Percentiles rank a stretch among this genome's conserved stretches.
These are phyloP conservation scores for Pempheris klunzingeri DNA, from an alignment of 2,797 vertebrate genomes.

Conservation along the genomic window DNA sequence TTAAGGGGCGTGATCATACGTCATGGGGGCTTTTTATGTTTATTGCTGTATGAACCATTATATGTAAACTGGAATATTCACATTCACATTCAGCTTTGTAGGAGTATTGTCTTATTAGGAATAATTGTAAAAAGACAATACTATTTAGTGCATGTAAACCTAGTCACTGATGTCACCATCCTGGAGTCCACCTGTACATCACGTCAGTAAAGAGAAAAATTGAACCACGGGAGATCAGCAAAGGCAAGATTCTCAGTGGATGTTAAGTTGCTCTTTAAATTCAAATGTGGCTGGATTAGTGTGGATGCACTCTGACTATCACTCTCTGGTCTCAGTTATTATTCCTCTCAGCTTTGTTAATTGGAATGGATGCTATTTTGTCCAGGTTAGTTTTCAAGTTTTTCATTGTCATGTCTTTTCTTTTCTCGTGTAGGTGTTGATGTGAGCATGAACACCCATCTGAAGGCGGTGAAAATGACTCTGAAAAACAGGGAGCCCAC, in stretches of 20 bases:
- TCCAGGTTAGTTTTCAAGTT: rapidly evolving
- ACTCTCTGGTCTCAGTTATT: neutral
- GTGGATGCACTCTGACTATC: neutral
- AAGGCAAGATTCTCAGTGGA: neutral
- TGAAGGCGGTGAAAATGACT: slow-evolving; percentile 98
- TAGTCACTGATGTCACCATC: too few species aligned
- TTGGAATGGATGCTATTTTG: neutral
- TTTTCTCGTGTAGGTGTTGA: slow-evolving; percentile 90
- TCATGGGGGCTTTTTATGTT: too few species aligned
- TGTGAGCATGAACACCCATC: slow-evolving; percentile 98
- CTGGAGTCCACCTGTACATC: neutral
- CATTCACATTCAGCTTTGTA: too few species aligned
- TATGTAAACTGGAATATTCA: too few species aligned
- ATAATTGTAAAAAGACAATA: too few species aligned
- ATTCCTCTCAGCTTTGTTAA: neutral
- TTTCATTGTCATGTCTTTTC: neutral
- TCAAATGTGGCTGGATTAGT: neutral
- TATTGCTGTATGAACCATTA: too few species aligned
- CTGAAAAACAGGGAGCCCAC: slow-evolving; percentile 97
- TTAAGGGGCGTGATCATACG: too few species aligned
- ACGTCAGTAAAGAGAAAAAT: neutral
- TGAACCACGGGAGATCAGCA: neutral
- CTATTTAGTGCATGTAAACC: too few species aligned
- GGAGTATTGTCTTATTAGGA: too few species aligned
- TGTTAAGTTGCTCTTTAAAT: neutral